Conservation (phyloP, 2,888 invertebrate genomes). For the Drosophila recens region DNA sequence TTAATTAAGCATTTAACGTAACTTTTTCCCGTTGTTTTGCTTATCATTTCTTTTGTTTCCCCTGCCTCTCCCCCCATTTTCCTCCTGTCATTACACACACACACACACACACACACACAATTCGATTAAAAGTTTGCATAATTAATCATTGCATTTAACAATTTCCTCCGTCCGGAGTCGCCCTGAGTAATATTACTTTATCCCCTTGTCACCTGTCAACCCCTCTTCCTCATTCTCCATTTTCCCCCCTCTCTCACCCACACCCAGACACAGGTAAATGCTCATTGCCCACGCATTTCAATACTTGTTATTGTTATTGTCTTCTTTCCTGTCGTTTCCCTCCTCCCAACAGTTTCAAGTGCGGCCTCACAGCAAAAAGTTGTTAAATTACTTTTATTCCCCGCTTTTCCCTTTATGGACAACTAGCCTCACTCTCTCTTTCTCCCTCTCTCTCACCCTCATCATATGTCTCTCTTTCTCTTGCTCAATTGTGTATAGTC, state of each 20-base stretch:
- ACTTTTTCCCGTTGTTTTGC: constrained; percentile 26
- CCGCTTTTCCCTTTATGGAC: neutral
- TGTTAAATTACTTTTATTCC: constrained; percentile 57
- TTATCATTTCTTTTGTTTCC: constrained; percentile 7
- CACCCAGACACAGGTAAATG: neutral
- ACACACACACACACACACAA: constrained; percentile 17
- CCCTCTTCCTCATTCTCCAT: neutral
- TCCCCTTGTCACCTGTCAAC: neutral
- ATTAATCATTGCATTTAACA: constrained; percentile 70
- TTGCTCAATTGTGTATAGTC: constrained; percentile 2
- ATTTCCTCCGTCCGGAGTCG: constrained; percentile 44
- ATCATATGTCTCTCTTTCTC: neutral
- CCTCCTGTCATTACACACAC: neutral
- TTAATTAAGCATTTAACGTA: constrained; percentile 44
- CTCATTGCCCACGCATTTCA: constrained; percentile 41
- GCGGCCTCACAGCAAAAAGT: constrained; percentile 44
- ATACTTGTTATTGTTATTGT: constrained; percentile 12
- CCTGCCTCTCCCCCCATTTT: too few relatives aligned
- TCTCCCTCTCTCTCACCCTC: neutral
- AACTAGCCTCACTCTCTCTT: neutral
- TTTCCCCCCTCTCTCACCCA: neutral
- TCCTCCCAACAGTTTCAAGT: constrained; percentile 31
- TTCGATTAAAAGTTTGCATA: constrained; percentile 69
- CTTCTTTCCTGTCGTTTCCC: constrained; percentile 1
- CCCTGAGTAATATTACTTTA: constrained; percentile 19